phyloP scores from a whole-genome alignment of 1,140 invertebrate genomes.

The Diploscapter pachys region DNA sequence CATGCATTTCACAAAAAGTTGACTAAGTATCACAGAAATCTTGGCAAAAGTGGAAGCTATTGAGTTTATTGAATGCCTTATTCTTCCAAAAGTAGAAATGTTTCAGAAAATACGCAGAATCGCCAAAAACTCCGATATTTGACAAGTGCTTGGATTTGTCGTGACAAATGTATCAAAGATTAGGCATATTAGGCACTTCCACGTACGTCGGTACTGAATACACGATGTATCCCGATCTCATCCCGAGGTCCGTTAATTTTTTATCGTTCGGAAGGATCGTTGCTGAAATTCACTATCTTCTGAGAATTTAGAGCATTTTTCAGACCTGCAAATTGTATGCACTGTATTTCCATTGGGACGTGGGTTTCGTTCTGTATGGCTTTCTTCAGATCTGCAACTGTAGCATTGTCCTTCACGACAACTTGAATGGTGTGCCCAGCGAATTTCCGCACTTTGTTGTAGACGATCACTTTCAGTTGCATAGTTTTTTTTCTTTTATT shows the following conservation, averaged over 20 bases:
- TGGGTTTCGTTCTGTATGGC: slow-evolving; percentile 29
- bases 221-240: slow-evolving; percentile 32
- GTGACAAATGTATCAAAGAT: slow-evolving; percentile 11
- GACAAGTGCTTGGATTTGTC: too few species aligned
- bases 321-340: slow-evolving; percentile 34
- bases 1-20: too few species aligned
- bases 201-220: slow-evolving; percentile 37
- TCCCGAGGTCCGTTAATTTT: slow-evolving; percentile 20
- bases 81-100: too few species aligned
- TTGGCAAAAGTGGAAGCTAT: too few species aligned
- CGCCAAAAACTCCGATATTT: too few species aligned
- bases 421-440: slow-evolving; percentile 33
- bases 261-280: slow-evolving; percentile 11
- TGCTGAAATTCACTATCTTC: slow-evolving; percentile 12
- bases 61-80: too few species aligned
- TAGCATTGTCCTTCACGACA: slow-evolving; percentile 17
- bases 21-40: too few species aligned
- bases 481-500: background rate
- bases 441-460: slow-evolving; percentile 35
- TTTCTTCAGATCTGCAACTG: slow-evolving; percentile 25
- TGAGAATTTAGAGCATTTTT: background rate
- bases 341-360: slow-evolving; percentile 32
- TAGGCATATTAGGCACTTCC: slow-evolving; percentile 37
- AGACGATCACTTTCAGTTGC: slow-evolving; percentile 34
- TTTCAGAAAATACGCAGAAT: too few species aligned